Evolutionary conservation across 2,888 invertebrate species (phyloP).

Genomic region (Aethes cnicana): DNA sequence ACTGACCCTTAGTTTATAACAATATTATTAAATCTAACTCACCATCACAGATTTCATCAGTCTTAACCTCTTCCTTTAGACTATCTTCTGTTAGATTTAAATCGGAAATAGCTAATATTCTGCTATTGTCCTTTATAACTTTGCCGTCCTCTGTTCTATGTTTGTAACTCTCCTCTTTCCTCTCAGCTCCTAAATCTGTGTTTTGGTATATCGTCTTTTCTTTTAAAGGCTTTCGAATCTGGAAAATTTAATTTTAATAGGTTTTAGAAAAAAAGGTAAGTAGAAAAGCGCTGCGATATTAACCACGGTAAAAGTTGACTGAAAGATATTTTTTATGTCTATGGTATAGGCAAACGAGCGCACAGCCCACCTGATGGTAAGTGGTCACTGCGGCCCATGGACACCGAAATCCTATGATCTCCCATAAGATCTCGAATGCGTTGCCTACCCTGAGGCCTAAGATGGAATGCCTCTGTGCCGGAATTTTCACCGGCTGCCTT

Average conservation of each 20-base stretch:
- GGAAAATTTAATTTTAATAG: constrained; percentile 35
- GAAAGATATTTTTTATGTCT: too few species aligned
- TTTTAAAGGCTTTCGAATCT: constrained; percentile 63
- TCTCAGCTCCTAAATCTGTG: constrained; percentile 26
- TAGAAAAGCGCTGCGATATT: not conserved
- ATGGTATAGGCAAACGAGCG: too few species aligned
- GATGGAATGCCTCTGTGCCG: too few species aligned
- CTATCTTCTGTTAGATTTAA: constrained; percentile 33
- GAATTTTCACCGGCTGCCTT: too few species aligned
- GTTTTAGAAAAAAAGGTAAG: not conserved
- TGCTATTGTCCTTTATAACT: constrained; percentile 37
- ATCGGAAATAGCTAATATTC: constrained; percentile 40
- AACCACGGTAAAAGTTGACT: too few species aligned
- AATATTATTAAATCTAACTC: too few species aligned
- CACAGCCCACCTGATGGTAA: too few species aligned
- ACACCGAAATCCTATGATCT: too few species aligned
- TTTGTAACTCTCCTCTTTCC: constrained; percentile 32
- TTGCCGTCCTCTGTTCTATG: constrained; percentile 37
- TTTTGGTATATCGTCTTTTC: constrained; percentile 47
- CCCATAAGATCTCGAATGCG: too few species aligned
- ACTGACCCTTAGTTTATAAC: too few species aligned
- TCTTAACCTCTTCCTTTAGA: constrained; percentile 33
- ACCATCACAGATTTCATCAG: constrained; percentile 22
- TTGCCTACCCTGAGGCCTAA: too few species aligned
- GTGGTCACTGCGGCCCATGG: too few species aligned